Evolutionary conservation across 1,140 invertebrate genomes (phyloP).

Genomic region (Phymorhynchus buccinoides): DNA sequence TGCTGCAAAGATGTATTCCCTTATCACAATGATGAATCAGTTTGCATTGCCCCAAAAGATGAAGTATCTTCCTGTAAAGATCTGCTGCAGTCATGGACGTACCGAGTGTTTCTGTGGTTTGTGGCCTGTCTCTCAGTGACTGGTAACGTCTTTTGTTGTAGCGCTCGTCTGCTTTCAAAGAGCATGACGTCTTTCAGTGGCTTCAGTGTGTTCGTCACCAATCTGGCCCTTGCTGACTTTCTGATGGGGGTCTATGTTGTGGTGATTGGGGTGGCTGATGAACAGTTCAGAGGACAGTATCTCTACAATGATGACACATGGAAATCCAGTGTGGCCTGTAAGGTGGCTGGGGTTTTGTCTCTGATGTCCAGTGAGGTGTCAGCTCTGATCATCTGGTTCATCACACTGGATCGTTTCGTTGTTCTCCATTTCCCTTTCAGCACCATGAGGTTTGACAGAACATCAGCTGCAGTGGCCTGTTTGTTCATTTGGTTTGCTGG

Average conservation of each 20-base stretch:
- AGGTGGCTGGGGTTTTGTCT: background rate
- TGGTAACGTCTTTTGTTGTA: background rate
- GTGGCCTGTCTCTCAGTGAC: background rate
- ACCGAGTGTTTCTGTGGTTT: slow-evolving; percentile 47
- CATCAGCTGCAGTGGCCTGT: background rate
- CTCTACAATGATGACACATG: background rate
- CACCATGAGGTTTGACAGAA: background rate
- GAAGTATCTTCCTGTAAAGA: slow-evolving; percentile 54
- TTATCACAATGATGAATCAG: background rate
- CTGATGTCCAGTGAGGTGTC: background rate
- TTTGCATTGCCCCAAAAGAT: slow-evolving; percentile 48
- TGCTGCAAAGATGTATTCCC: slow-evolving; percentile 46
- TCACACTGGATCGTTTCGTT: background rate
- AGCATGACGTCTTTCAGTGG: background rate
- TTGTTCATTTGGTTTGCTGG: background rate
- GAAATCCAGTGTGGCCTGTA: background rate
- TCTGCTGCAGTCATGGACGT: slow-evolving; percentile 43
- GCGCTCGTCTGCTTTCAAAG: background rate
- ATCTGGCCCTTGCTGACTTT: background rate
- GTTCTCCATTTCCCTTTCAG: background rate
- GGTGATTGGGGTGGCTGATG: background rate
- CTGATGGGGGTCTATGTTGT: background rate
- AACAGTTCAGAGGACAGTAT: background rate
- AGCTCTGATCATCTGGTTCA: slow-evolving; percentile 11
- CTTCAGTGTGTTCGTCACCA: background rate